Evolutionary conservation across 92 coral and sea anemone species (phyloP), one percentile per base, ranked within the genome.

Genomic region (Muricea muricata): DNA sequence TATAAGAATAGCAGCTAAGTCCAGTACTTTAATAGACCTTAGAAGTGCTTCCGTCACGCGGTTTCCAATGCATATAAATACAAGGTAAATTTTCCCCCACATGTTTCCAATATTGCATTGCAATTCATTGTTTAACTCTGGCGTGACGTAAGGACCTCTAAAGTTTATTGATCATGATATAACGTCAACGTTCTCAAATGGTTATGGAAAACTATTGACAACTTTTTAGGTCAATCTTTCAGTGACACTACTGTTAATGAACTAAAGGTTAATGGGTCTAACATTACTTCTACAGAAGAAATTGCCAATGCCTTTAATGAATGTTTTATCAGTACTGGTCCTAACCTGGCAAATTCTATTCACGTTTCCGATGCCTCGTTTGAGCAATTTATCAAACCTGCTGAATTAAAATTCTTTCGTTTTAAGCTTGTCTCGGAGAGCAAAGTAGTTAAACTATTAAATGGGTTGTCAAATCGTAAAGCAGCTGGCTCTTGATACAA

Each of bases 241-340:
- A 67, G 50, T 42, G 66, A 47, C 65, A 66, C 78, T 45, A 40
- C 31, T 82, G 86, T 68, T 12, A 82, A 82, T 45, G 78, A 81
- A 81, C 48, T 82, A 45, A 82, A 66, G 78, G 20, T 67, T 42
- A 82, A 82, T 68, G 86, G 50, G 47, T 9, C n/a, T 58, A 56
- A 26, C 24, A 41, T 33, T 28, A 79, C 42, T 31, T 55, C 73
- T 5, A 18, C 50, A 11, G 75, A 69, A 34, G 75, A 69, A 69
- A 69, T 69, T 3, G 75, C 50, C 25, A 34, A 69, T 29, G 37
- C 40, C 37, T 65, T 65, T 26, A 31, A 65, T 55, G 26, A 14
- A 55, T 18, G 23, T 55, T 55, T 55, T 26, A 72, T 58, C 14
- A 42, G 24, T 20, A 42, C 23, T 72, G 78, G 57, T 35, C 78